Base-by-base conservation (phyloP, 2,113 vertebrate species). In the Cynopterus brachyotis region DNA sequence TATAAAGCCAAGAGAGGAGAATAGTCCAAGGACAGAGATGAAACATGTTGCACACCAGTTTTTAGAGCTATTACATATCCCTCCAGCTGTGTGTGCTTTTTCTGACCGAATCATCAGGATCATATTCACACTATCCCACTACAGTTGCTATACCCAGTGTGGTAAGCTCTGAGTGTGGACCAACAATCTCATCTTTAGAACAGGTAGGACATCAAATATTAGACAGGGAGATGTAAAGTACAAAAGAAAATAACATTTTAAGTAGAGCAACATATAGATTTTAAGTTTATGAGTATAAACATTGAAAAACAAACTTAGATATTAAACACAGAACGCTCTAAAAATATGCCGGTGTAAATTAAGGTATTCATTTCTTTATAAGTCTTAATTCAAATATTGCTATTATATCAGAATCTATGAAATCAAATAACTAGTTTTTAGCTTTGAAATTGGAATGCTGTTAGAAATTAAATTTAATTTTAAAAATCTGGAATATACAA, bases 401-500 rank as follows among this genome's bases (percentile, higher is more conserved):
- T 91, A 24, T 47, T 45, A 70, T 47, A 16, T 78, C 40, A 57
- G 32, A 95, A 82, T 79, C 37, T 24, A 67, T 53, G 66, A 88
- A 85, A 69, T 20, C 13, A 83, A 88, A 24, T 67, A 73, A 95
- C 2, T 20, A 75, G 24, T 35, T 89, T 64, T 88, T 37, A 81
- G 20, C 11, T 84, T 89, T 85, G n/a, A 59, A 91, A 19, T 69
- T 67, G 9, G 2, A 81, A 67, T 53, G 16, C 17, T 60, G 32
- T 62, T 89, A 90, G 82, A 59, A 91, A 76, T 20, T 70, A 67
- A 30, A 1, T 62, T 83, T 85, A 53, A 73, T 76, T 73, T 88
- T 2, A 60, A 66, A 94, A 78, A 24, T 1, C 0, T 80, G 50
- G 6, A 73, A 80, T 13, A 64, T 69, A 24, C 0, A 22, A 22